Percentiles rank a stretch among this genome's conserved stretches.
Conservation (phyloP, 2,797 vertebrate species). For the Chlorospingus flavigularis region DNA sequence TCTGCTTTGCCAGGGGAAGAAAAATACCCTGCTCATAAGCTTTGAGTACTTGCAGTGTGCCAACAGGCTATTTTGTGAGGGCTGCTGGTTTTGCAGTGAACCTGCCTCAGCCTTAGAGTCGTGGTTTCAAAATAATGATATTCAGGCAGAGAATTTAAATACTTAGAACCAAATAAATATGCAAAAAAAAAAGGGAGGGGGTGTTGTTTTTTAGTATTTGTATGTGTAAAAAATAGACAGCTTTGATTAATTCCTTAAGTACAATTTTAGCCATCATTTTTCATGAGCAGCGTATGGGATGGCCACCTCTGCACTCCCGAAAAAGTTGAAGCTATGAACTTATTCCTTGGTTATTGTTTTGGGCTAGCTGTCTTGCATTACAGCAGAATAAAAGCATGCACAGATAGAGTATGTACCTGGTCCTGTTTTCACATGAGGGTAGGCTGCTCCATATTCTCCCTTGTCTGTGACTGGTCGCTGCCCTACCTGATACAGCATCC, state of each 20-base stretch:
- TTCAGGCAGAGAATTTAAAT: not conserved
- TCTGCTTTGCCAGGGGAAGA: not conserved
- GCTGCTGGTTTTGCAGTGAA: not conserved
- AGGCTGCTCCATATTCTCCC: not conserved
- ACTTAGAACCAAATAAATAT: not conserved
- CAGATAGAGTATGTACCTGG: not conserved
- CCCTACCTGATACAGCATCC: not conserved
- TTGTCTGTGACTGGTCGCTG: not conserved
- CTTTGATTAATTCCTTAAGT: not conserved
- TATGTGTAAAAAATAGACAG: not conserved
- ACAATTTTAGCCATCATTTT: not conserved
- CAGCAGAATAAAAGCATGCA: not conserved
- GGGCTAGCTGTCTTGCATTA: not conserved
- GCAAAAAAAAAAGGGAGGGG: fast-evolving
- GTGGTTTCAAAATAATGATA: not conserved
- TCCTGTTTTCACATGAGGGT: not conserved
- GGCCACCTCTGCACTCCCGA: not conserved
- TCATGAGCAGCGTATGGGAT: fast-evolving
- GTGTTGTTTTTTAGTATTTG: not conserved
- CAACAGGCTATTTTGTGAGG: not conserved
- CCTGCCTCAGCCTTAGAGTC: not conserved
- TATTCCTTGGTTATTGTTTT: not conserved
- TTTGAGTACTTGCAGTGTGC: not conserved
- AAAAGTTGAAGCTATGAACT: not conserved
- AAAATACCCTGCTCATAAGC: not conserved